Conservation (phyloP, 2,888 invertebrate species). For the Folsomia candida region DNA sequence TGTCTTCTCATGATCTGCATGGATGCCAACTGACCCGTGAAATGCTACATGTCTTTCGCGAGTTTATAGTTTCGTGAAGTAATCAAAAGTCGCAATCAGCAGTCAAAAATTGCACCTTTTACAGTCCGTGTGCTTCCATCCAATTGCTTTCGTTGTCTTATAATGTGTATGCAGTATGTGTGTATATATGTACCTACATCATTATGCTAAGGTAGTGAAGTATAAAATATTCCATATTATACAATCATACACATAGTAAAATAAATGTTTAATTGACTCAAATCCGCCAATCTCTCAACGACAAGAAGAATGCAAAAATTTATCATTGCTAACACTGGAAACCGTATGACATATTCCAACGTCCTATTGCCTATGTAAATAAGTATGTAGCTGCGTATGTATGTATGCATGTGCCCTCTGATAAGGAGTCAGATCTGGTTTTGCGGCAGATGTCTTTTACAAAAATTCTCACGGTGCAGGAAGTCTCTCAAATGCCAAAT, state of each 20-base stretch:
- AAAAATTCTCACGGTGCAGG: not conserved
- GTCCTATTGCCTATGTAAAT: not conserved
- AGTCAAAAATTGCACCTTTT: not conserved
- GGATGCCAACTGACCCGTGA: not conserved
- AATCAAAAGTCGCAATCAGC: not conserved
- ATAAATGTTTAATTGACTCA: not conserved
- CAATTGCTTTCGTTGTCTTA: no score
- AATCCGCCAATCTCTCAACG: not conserved
- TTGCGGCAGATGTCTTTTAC: not conserved
- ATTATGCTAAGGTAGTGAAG: no score
- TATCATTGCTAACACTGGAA: not conserved
- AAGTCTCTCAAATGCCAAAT: not conserved
- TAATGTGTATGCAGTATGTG: no score
- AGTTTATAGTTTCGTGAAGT: not conserved
- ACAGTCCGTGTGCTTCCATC: no score
- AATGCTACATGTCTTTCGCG: not conserved
- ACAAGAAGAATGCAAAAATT: no score
- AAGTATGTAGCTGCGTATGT: no score
- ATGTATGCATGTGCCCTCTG: no score
- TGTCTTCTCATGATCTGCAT: not conserved
- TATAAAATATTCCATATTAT: no score
- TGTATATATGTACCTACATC: no score
- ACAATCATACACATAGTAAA: no score
- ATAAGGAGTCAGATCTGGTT: not conserved
- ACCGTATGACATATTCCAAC: not conserved